Evolutionary conservation across 2,113 vertebrate genomes (phyloP), one percentile per base, ranked within the genome.

Genomic region (Miniopterus natalensis): DNA sequence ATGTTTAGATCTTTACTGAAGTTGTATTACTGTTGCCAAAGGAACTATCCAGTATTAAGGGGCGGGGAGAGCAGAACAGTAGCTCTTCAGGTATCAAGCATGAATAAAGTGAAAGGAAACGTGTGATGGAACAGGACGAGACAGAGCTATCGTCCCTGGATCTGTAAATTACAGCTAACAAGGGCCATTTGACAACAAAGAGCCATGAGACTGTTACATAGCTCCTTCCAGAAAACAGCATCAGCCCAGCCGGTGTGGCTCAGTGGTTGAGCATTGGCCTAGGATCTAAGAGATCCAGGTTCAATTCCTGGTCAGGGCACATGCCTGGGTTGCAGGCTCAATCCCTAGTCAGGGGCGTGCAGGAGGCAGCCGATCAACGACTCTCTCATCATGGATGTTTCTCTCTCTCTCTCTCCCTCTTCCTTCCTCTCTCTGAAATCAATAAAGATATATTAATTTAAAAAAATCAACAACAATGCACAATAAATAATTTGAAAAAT

Each of bases 1-100:
- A 85, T 85, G 68, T 85, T 80, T 15, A 86, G 84, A 51, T 59
- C 71, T 77, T 78, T 61, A 17, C 4, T 55, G 20, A 91, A 92
- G 45, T 59, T 84, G 25, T 36, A 5, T 88, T 57, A 55, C 53
- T 65, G 45, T 83, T 77, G 77, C 85, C 42, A 66, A 31, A 90
- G 88, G 53, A 87, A 94, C 88, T 71, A 66, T 61, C 23, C 68
- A 45, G 12, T 36, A 47, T 25, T 53, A 59, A 0, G 8, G 66
- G 40, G 57, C 80, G 14, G 5, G 25, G 31, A 71, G 23, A 40
- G 55, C 8, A 65, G 49, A 45, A 12, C 40, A 89, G 18, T 9
- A 53, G 83, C 23, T 73, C 45, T 65, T 77, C 15, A 57, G 49
- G 55, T 23, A 55, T 57, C 61, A 10, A 86, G 42, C 51, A 68